Evolutionary conservation across 2,888 invertebrate species (phyloP).

Genomic region (Megastigmus dorsalis): DNA sequence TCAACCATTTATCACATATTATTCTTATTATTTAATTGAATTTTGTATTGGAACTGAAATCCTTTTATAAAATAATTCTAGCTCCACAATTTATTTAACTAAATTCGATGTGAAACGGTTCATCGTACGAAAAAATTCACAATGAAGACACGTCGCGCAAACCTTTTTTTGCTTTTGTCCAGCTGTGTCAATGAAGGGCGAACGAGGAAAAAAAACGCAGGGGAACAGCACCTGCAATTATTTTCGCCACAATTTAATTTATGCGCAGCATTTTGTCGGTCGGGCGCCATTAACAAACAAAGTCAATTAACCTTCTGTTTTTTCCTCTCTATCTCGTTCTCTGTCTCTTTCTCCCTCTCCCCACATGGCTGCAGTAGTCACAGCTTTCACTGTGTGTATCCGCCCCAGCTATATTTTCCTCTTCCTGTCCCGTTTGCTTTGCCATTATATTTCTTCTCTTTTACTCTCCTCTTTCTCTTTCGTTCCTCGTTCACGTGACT

Average conservation of each 20-base stretch:
- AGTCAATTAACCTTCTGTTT: slow-evolving; percentile 34
- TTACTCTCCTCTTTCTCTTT: not conserved
- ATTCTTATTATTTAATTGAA: too few species aligned
- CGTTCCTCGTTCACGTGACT: not conserved
- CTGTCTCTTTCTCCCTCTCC: not conserved
- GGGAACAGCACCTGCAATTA: slow-evolving; percentile 25
- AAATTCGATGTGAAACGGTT: not conserved
- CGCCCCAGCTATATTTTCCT: slow-evolving; percentile 34
- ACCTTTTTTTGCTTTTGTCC: not conserved
- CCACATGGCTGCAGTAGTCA: not conserved
- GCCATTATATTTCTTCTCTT: slow-evolving; percentile 27
- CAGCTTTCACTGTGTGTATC: not conserved
- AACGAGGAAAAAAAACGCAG: not conserved
- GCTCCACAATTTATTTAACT: not conserved
- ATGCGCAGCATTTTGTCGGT: slow-evolving; percentile 30
- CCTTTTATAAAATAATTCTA: too few species aligned
- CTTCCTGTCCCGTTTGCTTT: slow-evolving; percentile 28
- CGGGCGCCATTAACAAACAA: slow-evolving; percentile 23
- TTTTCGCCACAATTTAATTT: slow-evolving; percentile 43
- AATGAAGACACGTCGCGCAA: not conserved
- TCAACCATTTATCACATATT: too few species aligned
- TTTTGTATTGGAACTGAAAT: too few species aligned
- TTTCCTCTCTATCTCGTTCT: not conserved
- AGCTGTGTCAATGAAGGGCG: slow-evolving; percentile 19
- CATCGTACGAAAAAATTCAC: not conserved